Percentiles rank a stretch among this genome's conserved stretches.
These are phyloP conservation scores for Mesitornis unicolor DNA, from an alignment of 2,113 vertebrate genomes.

Conservation along the genomic window DNA sequence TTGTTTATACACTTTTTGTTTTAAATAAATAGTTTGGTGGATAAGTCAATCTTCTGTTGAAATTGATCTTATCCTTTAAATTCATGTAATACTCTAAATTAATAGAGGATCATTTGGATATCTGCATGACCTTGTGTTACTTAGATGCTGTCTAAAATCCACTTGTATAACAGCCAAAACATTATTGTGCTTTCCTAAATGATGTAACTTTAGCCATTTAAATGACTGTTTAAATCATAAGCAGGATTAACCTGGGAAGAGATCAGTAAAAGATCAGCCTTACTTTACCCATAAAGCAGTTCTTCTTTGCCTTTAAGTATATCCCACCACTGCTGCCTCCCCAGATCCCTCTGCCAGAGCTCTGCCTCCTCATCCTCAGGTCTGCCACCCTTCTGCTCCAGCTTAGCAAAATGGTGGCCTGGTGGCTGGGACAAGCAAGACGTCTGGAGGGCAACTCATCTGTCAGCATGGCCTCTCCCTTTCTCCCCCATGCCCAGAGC, in stretches of 20 bases:
- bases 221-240: slow-evolving; percentile 1
- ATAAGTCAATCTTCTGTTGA: slow-evolving; percentile 9
- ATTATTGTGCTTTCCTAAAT: neutral
- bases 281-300: neutral
- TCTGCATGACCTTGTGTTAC: neutral
- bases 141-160: neutral
- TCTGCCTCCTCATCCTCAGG: neutral
- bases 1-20: neutral
- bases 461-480: neutral
- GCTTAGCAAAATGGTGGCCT: neutral
- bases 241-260: slow-evolving; percentile 18
- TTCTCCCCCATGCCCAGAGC: neutral
- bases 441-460: neutral
- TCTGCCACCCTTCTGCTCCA: neutral
- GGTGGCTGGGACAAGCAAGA: neutral
- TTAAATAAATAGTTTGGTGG: neutral
- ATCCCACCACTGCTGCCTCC: neutral
- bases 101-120: neutral
- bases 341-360: neutral
- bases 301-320: neutral
- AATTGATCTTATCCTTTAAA: neutral
- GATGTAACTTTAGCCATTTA: neutral
- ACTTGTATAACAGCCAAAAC: neutral
- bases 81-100: neutral
- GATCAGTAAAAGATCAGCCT: slow-evolving; percentile 16